A percentile compares a stretch with the other conserved stretches of the same genome.
phyloP scores from a whole-genome alignment of 2,888 invertebrate genomes.

The Ochropleura plecta region DNA sequence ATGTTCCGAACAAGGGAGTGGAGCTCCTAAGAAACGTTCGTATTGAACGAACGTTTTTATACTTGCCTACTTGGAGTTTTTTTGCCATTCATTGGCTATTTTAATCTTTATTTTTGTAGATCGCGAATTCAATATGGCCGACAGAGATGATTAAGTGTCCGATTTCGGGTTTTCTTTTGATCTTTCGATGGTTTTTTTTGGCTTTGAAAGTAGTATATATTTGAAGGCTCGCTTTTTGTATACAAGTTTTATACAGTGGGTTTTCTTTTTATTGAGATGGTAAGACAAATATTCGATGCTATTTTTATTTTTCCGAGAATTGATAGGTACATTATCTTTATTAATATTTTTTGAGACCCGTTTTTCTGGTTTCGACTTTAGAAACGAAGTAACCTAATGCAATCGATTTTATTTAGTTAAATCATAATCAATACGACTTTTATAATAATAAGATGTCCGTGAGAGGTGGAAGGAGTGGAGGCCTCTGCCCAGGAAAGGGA shows the following conservation, averaged over 20 bases:
- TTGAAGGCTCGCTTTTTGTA: neutral
- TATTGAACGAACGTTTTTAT: slow-evolving; percentile 38
- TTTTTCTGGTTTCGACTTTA: neutral
- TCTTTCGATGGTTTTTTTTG: slow-evolving; percentile 16
- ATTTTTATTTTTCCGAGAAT: neutral
- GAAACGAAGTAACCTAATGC: neutral
- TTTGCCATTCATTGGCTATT: slow-evolving; percentile 37
- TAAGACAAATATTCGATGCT: neutral
- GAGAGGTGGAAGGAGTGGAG: too few relatives aligned
- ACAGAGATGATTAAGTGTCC: slow-evolving; percentile 28
- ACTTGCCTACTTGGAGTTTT: slow-evolving; percentile 17
- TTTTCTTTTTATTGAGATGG: neutral
- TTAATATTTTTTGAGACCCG: neutral
- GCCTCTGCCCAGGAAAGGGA: too few relatives aligned
- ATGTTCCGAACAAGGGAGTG: neutral
- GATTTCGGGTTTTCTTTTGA: slow-evolving; percentile 23
- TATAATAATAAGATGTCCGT: too few relatives aligned
- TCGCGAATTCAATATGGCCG: slow-evolving; percentile 37
- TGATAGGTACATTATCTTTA: neutral
- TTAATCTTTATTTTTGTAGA: slow-evolving; percentile 47
- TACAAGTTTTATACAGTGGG: neutral
- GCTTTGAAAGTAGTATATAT: slow-evolving; percentile 1
- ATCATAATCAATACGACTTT: neutral
- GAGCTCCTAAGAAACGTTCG: slow-evolving; percentile 4
- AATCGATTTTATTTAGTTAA: neutral